Conservation (phyloP, 2,797 vertebrate genomes). For the Telmatherina bonti region DNA sequence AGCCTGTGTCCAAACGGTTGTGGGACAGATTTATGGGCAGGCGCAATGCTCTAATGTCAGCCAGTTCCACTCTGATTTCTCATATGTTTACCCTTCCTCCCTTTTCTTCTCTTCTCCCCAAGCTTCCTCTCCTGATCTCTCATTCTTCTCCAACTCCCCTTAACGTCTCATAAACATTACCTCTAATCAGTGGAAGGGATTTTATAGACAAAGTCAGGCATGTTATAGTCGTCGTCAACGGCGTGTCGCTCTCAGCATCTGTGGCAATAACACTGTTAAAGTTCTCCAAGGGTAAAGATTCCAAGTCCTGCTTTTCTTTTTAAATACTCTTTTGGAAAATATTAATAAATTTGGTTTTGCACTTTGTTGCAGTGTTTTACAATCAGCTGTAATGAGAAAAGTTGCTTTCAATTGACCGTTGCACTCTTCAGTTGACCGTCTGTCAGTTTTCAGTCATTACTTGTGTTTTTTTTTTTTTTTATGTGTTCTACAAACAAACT, state of each 20-base stretch:
- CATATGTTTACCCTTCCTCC: constrained; percentile 62
- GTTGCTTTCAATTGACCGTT: not conserved
- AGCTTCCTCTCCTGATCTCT: constrained; percentile 38
- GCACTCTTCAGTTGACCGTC: not conserved
- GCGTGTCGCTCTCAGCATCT: constrained; percentile 52
- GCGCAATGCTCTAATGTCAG: constrained; percentile 65
- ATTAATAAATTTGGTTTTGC: not conserved
- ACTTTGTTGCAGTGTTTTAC: not conserved
- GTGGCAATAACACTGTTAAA: constrained; percentile 40
- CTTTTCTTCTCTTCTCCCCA: constrained; percentile 14
- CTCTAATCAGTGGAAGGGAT: constrained; percentile 77
- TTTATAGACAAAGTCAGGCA: constrained; percentile 77
- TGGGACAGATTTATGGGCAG: constrained; percentile 74
- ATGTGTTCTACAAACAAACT: not conserved
- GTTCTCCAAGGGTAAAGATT: constrained; percentile 59
- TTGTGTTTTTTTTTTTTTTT: not conserved
- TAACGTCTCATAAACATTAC: constrained; percentile 75
- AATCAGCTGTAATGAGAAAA: not conserved
- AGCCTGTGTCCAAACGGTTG: constrained; percentile 32
- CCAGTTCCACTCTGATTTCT: constrained; percentile 49
- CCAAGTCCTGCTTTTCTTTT: not conserved
- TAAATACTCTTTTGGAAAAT: not conserved
- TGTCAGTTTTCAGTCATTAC: not conserved
- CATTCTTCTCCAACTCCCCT: constrained; percentile 67
- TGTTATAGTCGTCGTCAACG: constrained; percentile 69